These are phyloP conservation scores for Ptilonorhynchus violaceus DNA, from an alignment of 2,113 vertebrate genomes.

Conservation along the genomic window DNA sequence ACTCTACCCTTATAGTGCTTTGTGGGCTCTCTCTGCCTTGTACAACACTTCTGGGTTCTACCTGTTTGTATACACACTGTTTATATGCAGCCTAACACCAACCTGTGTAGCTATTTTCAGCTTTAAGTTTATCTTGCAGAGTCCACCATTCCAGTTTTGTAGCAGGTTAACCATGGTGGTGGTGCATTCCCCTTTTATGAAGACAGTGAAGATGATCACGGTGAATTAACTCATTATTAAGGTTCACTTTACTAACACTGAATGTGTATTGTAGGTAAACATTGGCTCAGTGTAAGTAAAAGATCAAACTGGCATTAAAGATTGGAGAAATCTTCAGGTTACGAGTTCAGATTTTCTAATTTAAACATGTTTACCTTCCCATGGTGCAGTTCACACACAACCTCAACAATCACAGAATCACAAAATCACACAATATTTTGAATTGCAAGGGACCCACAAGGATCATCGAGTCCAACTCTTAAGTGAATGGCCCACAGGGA, in stretches of 20 bases:
- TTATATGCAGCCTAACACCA: background rate
- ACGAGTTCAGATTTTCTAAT: background rate
- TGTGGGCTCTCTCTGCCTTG: background rate
- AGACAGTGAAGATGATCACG: background rate
- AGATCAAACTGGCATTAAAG: background rate
- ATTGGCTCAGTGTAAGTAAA: background rate
- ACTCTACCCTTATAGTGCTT: background rate
- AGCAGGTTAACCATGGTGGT: background rate
- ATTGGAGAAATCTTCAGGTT: background rate
- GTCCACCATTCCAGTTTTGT: fast-evolving
- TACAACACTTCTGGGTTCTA: background rate
- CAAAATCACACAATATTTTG: background rate
- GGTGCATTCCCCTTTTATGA: background rate
- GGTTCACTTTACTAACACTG: background rate
- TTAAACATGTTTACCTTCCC: background rate
- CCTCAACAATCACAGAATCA: background rate
- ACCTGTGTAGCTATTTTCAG: background rate
- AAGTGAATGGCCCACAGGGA: background rate
- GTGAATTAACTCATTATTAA: background rate
- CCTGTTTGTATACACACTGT: background rate
- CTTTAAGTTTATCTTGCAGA: background rate
- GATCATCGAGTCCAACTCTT: fast-evolving
- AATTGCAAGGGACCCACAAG: background rate
- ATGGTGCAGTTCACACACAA: background rate
- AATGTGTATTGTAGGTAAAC: background rate